These are phyloP conservation scores for Equus quagga DNA, from an alignment of 2,113 vertebrate genomes.

Conservation along the genomic window DNA sequence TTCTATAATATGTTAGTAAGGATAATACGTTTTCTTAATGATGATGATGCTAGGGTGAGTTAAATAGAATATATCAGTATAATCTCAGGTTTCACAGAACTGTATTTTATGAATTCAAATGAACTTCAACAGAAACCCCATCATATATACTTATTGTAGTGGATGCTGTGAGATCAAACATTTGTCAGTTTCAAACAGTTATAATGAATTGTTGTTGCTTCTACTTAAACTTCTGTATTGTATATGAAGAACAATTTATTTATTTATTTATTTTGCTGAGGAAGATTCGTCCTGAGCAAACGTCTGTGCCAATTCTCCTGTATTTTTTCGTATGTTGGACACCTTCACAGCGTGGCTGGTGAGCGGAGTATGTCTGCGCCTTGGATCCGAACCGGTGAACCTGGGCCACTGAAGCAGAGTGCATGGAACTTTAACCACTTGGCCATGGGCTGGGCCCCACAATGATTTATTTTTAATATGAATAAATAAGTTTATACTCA, in stretches of 20 bases:
- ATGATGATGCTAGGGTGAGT: neutral
- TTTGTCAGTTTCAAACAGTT: neutral
- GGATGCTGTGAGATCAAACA: neutral
- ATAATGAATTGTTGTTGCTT: neutral
- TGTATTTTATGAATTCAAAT: neutral
- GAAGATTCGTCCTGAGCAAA: no score
- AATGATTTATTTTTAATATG: conserved; percentile 22
- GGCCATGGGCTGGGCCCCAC: no score
- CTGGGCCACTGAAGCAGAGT: no score
- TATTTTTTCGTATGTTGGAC: no score
- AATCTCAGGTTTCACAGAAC: neutral
- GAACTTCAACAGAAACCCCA: neutral
- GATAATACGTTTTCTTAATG: conserved; percentile 6
- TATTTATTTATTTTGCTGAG: no score
- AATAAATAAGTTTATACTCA: neutral
- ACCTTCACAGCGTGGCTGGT: no score
- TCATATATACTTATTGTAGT: neutral
- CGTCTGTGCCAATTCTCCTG: no score
- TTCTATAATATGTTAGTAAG: neutral
- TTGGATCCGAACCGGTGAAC: no score
- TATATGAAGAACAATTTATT: neutral
- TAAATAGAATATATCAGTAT: neutral
- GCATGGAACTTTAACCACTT: no score
- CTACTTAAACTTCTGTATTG: neutral
- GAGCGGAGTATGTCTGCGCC: no score